Base-by-base conservation (phyloP, 1,140 invertebrate genomes). In the Drosophila orena region DNA sequence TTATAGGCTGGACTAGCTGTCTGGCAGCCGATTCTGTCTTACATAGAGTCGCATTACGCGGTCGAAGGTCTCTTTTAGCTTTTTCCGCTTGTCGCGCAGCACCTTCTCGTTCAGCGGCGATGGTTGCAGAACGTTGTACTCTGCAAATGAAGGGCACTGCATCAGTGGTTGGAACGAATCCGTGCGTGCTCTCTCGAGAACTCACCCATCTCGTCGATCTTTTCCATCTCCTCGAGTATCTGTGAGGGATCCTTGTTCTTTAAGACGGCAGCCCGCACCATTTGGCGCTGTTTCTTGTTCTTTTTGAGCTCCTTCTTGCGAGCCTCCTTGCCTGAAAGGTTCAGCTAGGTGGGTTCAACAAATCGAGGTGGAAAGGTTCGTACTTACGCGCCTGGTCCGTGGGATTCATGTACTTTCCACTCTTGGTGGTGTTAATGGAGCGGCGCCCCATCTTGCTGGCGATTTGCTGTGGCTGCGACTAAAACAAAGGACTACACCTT, bases 331-430 rank as follows among this genome's bases (percentile, higher is more conserved):
- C 98, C 97, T 98, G 77, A 46, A 44, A 56, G 10, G 1, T 53
- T 27, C 38, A 5, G 43, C 12, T 7, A 14, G 37, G 43, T 47
- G 24, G 35, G 30, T 38, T 50, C 30, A 42, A 34, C 20, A 30
- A 24, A 68, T 40, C 44, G 3, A 61, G 60, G 47, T 49, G 2
- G 17, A 7, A 30, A 44, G 15, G 44, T 56, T 55, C 38, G 14
- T 92, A 97, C 97, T 97, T 96, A 98, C 98, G 94, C 59, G 98
- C 98, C 96, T 99, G 98, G 93, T 99, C 98, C 5, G 98, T 99
- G 22, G 98, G 98, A 94, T 99, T 99, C 98, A 99, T 99, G 88
- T 98, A 99, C 95, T 99, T 99, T 91, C 98, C 98, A 98, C 98
- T 99, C 94, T 99, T 99, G 30, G 98, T 99, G 95, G 98, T 98